Evolutionary conservation across 2,113 vertebrate genomes (phyloP).

Genomic region (Collichthys lucidus): DNA sequence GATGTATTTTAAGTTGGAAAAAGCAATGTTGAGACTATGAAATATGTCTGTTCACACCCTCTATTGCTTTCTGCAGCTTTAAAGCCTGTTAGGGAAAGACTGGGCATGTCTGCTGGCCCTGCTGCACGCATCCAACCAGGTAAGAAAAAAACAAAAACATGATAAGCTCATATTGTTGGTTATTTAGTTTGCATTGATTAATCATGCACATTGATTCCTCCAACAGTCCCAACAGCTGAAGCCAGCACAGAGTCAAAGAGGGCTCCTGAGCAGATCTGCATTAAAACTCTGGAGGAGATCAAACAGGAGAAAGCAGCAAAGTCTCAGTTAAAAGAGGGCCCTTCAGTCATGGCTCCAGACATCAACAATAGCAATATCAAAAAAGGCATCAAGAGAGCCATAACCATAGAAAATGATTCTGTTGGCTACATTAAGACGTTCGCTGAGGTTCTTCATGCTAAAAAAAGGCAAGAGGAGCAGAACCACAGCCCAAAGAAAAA

Average conservation of each 20-base stretch:
- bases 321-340: slow-evolving; percentile 65
- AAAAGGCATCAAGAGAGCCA: slow-evolving; percentile 52
- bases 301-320: slow-evolving; percentile 88
- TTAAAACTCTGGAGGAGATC: slow-evolving; percentile 96
- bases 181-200: not conserved
- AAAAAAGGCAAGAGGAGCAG: slow-evolving; percentile 84
- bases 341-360: slow-evolving; percentile 3
- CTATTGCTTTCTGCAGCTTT: slow-evolving; percentile 63
- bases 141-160: slow-evolving; percentile 42
- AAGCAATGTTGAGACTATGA: not conserved
- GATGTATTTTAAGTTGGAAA: too few species aligned
- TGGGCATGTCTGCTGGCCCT: slow-evolving; percentile 80
- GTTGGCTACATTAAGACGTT: slow-evolving; percentile 79
- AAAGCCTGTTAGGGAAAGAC: slow-evolving; percentile 87
- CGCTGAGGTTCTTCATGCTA: slow-evolving; percentile 85
- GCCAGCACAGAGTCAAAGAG: slow-evolving; percentile 59
- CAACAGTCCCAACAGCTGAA: slow-evolving; percentile 64
- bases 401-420: slow-evolving; percentile 53
- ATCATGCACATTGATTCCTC: not conserved
- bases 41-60: not conserved
- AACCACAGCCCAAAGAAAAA: slow-evolving; percentile 31
- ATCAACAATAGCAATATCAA: slow-evolving; percentile 45
- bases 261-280: slow-evolving; percentile 84
- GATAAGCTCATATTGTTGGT: not conserved
- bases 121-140: slow-evolving; percentile 71